These are phyloP conservation scores for Podarcis siculus DNA, from an alignment of 2,797 vertebrate species.

Conservation along the genomic window DNA sequence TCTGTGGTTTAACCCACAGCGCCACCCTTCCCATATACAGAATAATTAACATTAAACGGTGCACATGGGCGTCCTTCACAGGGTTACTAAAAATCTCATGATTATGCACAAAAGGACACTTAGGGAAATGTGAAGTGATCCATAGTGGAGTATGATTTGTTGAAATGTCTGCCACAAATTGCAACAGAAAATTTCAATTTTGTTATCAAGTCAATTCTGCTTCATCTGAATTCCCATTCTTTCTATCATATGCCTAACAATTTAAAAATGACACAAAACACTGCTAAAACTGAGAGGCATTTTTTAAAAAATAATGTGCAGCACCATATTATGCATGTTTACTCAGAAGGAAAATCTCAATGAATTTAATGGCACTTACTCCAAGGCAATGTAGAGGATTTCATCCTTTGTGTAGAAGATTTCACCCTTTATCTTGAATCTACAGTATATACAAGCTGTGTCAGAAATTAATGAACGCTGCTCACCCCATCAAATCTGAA, in stretches of 20 bases:
- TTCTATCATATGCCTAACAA: neutral
- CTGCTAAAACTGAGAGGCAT: neutral
- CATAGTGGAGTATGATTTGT: neutral
- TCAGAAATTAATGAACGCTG: neutral
- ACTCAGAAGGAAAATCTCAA: no score
- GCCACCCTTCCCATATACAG: neutral
- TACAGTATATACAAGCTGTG: neutral
- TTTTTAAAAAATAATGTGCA: neutral
- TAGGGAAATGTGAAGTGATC: neutral
- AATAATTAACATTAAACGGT: neutral
- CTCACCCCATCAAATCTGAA: neutral
- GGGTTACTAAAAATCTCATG: neutral
- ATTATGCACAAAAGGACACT: neutral
- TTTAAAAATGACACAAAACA: neutral
- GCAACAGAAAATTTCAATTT: neutral
- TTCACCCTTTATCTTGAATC: neutral
- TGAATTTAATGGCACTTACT: no score
- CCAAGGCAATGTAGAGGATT: no score
- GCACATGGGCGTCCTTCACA: neutral
- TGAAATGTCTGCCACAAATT: neutral
- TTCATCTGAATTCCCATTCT: neutral
- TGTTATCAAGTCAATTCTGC: neutral
- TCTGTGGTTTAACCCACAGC: no score
- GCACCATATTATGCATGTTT: no score
- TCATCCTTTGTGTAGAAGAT: no score